phyloP scores from a whole-genome alignment of 2,797 vertebrate genomes.

The Streptopelia turtur region DNA sequence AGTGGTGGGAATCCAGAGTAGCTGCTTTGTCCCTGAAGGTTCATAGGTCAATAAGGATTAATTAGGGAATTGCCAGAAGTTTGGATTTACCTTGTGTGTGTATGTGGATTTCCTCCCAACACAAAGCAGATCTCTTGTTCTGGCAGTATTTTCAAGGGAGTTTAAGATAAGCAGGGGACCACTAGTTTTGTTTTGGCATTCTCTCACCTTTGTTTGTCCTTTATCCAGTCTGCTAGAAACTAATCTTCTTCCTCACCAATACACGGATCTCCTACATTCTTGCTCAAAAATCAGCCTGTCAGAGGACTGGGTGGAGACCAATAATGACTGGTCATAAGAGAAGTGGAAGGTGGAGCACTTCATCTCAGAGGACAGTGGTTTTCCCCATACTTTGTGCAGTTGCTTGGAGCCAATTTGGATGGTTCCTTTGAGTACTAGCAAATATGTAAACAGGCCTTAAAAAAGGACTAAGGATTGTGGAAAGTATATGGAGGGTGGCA shows the following conservation, averaged over 20 bases:
- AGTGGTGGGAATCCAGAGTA: background rate
- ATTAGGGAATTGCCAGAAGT: background rate
- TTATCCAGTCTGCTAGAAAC: background rate
- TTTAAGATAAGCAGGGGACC: background rate
- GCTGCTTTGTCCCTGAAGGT: background rate
- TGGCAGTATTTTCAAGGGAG: background rate
- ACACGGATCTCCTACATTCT: background rate
- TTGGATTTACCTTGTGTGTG: background rate
- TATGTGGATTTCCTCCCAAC: background rate
- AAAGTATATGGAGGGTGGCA: background rate
- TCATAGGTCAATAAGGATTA: background rate
- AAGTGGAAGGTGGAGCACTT: background rate
- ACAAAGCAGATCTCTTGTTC: background rate
- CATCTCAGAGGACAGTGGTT: background rate
- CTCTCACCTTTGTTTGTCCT: background rate
- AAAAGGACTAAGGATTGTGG: background rate
- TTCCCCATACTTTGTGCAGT: background rate
- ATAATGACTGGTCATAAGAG: background rate
- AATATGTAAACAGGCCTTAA: background rate
- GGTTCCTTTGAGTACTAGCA: background rate
- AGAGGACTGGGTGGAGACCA: fast-evolving
- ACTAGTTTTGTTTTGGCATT: background rate
- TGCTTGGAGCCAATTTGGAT: background rate
- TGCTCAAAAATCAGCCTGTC: background rate
- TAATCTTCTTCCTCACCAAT: background rate